Conservation (phyloP, 2,888 invertebrate species). For the Drosophila eohydei region DNA sequence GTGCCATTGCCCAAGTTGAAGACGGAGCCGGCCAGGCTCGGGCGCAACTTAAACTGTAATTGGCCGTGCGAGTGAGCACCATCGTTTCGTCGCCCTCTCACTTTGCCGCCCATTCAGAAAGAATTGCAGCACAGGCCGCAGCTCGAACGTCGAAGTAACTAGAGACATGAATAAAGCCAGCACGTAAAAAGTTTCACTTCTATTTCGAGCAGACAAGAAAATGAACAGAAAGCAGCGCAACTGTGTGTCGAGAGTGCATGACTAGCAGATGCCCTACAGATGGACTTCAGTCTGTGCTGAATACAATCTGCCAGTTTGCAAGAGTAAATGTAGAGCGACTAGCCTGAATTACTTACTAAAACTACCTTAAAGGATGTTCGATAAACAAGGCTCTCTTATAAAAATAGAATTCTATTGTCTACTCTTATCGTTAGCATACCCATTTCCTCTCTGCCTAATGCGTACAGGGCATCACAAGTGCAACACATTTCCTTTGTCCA, state of each 20-base stretch:
- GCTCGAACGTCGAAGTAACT: conserved; percentile 31
- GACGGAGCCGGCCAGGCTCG: conserved; percentile 29
- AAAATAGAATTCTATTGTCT: no score
- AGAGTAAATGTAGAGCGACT: background rate
- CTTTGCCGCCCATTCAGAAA: conserved; percentile 4
- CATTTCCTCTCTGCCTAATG: background rate
- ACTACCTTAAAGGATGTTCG: background rate
- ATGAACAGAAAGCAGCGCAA: conserved; percentile 2
- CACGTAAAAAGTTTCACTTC: conserved; percentile 58
- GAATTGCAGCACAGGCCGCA: conserved; percentile 22
- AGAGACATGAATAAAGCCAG: conserved; percentile 37
- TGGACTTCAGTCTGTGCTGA: background rate
- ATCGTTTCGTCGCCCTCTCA: background rate
- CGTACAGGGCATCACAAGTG: conserved; percentile 18
- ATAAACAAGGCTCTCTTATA: no score
- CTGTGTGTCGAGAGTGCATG: background rate
- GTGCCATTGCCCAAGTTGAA: conserved; percentile 36
- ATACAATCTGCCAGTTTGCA: no score
- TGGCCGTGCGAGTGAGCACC: conserved; percentile 73
- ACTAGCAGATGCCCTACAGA: background rate
- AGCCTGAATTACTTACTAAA: background rate
- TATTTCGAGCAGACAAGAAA: conserved; percentile 38
- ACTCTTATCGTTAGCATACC: background rate
- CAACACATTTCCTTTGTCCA: conserved; percentile 58
- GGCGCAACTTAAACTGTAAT: conserved; percentile 66